Conservation (phyloP, 1,140 invertebrate genomes). For the Homalodisca vitripennis region DNA sequence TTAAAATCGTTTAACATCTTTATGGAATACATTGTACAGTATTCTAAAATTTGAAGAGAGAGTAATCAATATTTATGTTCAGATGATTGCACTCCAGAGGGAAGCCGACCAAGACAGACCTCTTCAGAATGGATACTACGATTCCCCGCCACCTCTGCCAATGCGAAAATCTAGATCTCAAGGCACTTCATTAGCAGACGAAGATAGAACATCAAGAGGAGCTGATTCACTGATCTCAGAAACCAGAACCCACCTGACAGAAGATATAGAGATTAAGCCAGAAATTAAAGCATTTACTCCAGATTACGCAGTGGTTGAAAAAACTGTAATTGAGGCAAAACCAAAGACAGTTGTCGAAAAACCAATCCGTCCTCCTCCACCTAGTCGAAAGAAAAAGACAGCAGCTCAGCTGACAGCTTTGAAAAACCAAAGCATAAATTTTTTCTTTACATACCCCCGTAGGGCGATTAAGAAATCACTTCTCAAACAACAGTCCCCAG, state of each 20-base stretch:
- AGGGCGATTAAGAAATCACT: conserved; percentile 38
- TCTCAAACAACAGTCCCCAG: conserved; percentile 47
- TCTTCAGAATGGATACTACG: conserved; percentile 43
- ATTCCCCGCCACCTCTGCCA: conserved; percentile 46
- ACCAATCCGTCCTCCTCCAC: conserved; percentile 54
- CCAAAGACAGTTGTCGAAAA: conserved; percentile 44
- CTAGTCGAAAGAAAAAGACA: conserved; percentile 48
- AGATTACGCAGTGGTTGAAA: conserved; percentile 68
- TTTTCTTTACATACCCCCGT: conserved; percentile 54
- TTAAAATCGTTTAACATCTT: background rate
- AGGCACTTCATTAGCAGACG: conserved; percentile 56
- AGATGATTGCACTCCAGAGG: conserved; percentile 62
- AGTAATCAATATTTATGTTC: conserved; percentile 38
- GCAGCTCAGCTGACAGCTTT: conserved; percentile 38
- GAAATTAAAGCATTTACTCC: background rate
- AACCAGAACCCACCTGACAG: conserved; percentile 25
- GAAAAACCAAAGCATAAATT: conserved; percentile 39
- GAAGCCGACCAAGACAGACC: conserved; percentile 62
- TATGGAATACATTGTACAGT: background rate
- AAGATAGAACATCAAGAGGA: conserved; percentile 67
- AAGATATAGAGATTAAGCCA: conserved; percentile 11
- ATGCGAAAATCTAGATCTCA: conserved; percentile 55
- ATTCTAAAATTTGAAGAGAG: background rate
- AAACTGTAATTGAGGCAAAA: conserved; percentile 45
- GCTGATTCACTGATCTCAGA: conserved; percentile 58